Base-by-base conservation (phyloP, 2,888 invertebrate genomes). In the Sinelater perroti region DNA sequence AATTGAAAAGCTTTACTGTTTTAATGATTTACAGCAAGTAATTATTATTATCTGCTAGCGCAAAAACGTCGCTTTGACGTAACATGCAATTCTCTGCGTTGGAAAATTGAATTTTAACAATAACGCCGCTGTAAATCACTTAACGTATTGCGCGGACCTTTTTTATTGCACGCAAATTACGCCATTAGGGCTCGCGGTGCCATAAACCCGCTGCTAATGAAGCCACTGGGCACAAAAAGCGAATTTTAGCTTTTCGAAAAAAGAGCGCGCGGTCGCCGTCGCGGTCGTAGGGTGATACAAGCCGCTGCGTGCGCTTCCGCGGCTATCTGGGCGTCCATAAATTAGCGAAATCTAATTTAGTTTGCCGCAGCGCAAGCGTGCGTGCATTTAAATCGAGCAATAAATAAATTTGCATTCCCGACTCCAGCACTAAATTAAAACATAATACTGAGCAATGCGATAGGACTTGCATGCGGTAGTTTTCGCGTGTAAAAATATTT, bases 401-500 rank as follows among this genome's bases (percentile, higher is more conserved):
- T 55, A 40, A 59, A 50, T 50, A 45, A 50, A 54, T 59, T 59
- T 47, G 35, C 42, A 54, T 49, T 58, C 38, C 33, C 14, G 24
- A 45, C 17, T 35, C 33, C 21, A 31, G 20, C 54, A 63, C 44
- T 63, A 63, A 63, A 63, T 61, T 63, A 63, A 64, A 64, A 64
- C 56, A 59, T 64, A 64, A 64, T 64, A 63, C 59, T 51, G 31
- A 10, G 64, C 57, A 64, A 64, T 49, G 45, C 52, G 65, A 65
- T 63, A 61, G 56, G 52, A 45, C 40, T 65, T 62, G 64, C 65
- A 61, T 68, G 68, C 61, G 54, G 61, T 45, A 56, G 60, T 57
- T 51, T 49, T 50, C 33, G 40, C 61, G 54, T 56, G 64, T 51
- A 66, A 70, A 69, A 69, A 66, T 70, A 67, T 70, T 68, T 70